Conservation (phyloP, 1,140 invertebrate species). For the Lepidurus apus region DNA sequence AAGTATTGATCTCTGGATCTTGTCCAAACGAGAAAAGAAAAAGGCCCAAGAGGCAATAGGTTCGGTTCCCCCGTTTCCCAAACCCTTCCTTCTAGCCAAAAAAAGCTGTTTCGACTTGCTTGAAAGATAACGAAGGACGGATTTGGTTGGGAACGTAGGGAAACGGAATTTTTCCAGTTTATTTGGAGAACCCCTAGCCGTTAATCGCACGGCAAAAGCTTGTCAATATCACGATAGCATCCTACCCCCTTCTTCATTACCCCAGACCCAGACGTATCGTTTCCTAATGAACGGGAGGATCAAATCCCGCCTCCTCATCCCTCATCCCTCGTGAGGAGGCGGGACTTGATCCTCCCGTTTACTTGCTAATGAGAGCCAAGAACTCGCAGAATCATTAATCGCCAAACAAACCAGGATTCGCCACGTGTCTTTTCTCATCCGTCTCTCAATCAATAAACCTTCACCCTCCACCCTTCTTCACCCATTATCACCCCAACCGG, state of each 20-base stretch:
- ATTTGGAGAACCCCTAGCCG: too few species aligned
- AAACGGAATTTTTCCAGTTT: too few species aligned
- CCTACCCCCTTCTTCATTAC: neutral
- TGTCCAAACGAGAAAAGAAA: neutral
- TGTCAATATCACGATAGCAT: neutral
- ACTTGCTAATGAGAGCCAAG: neutral
- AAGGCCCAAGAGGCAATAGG: constrained; percentile 12
- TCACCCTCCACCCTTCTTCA: neutral
- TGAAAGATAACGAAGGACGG: too few species aligned
- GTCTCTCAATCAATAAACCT: neutral
- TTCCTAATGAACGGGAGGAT: neutral
- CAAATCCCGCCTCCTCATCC: neutral
- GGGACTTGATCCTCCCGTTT: neutral
- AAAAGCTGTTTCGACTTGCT: too few species aligned
- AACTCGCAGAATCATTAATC: neutral
- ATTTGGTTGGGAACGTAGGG: too few species aligned
- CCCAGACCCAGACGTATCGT: neutral
- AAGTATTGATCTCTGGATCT: constrained; percentile 22
- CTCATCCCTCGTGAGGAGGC: neutral
- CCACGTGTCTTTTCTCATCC: neutral
- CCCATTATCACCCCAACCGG: neutral
- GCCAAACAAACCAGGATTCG: neutral
- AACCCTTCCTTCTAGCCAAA: too few species aligned
- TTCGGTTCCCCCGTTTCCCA: neutral
- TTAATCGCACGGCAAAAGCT: neutral